Evolutionary conservation across 2,797 vertebrate species (phyloP), one percentile per base, ranked within the genome.

Genomic region (Pantherophis alleghaniensis): DNA sequence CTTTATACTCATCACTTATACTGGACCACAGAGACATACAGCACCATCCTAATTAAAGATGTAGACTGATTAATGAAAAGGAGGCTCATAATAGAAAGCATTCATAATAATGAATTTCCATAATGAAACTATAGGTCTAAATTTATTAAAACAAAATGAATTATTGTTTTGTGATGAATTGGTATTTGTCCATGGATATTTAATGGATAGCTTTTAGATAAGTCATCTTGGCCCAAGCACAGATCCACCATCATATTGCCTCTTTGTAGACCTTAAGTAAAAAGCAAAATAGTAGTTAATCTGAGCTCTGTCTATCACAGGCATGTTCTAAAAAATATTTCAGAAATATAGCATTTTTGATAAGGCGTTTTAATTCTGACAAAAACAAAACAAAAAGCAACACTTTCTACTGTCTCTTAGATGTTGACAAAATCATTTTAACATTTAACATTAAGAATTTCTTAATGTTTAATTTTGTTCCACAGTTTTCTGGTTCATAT

Each of bases 281-380:
- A 57, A 79, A 55, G 20, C 66, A 37, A 69, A 74, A 90, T 16
- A 57, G 11, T 24, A 79, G 42, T 42, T 51, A 66, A 89, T 32
- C 26, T 87, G 28, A 87, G 28, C 13, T 53, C 59, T 74, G 10
- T 10, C 53, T 32, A 86, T 14, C 9, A 20, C 7, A 13, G 57
- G 5, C n/a, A 0, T 53, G 13, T 86, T 91, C 56, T 61, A 32
- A 87, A 87, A 53, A 22, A 2, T 22, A 51, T 10, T 47, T 4
- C 26, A 60, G 74, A 93, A 90, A 66, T 1, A 24, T 6, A 93
- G 22, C 90, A 92, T 87, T 93, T 92, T 66, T 93, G 6, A 83
- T 55, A 89, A 92, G 92, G 89, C 61, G n/a, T 7, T 95, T 93
- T 86, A 87, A 53, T 94, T 96, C 92, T 1, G 0, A 88, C 94